Evolutionary conservation across 2,797 vertebrate genomes (phyloP).

Genomic region (Esox lucius): DNA sequence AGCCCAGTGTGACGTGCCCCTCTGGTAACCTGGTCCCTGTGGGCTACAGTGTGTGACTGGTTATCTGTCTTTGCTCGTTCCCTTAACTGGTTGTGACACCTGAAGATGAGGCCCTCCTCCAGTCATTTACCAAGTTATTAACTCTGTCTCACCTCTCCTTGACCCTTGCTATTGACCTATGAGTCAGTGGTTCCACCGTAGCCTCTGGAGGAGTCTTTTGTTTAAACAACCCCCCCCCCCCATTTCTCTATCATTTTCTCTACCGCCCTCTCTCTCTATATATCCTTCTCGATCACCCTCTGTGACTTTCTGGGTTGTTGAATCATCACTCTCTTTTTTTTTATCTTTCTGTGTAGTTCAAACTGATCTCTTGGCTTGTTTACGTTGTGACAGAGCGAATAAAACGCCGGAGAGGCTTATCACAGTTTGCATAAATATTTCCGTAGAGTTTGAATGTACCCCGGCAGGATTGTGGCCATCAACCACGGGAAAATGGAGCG

Average conservation of each 20-base stretch:
- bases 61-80: conserved; percentile 21
- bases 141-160: conserved; percentile 29
- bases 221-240: not conserved
- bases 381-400: too few relatives aligned
- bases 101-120: conserved; percentile 9
- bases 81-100: conserved; percentile 32
- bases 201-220: not conserved
- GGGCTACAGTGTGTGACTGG: conserved; percentile 4
- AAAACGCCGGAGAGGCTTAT: too few relatives aligned
- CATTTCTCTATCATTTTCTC: not conserved
- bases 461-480: too few relatives aligned
- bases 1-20: conserved; percentile 22
- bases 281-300: not conserved
- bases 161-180: conserved; percentile 25
- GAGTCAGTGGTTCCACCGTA: conserved; percentile 9
- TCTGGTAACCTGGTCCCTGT: conserved; percentile 9
- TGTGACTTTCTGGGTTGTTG: too few relatives aligned
- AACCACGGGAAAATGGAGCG: too few relatives aligned
- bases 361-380: too few relatives aligned
- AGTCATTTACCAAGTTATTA: conserved; percentile 41
- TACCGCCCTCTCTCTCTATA: not conserved
- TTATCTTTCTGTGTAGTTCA: too few relatives aligned
- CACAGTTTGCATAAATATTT: too few relatives aligned
- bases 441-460: too few relatives aligned
- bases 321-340: too few relatives aligned